Base-by-base conservation (phyloP, 2,113 vertebrate species). In the Megalops atlanticus region DNA sequence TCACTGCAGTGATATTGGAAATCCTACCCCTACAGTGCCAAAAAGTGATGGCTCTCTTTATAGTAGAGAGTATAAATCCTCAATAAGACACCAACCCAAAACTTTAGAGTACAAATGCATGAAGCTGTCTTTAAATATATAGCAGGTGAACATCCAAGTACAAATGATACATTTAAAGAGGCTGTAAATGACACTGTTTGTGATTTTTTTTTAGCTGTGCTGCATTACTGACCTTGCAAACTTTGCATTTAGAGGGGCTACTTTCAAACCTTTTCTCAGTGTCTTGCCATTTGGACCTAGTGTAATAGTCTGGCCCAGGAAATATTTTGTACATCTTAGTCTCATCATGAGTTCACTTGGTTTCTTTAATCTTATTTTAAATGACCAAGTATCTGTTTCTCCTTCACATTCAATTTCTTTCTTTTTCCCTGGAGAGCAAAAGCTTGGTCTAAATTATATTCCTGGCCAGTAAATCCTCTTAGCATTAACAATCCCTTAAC, bases 381-480 rank as follows among this genome's bases (percentile, higher is more conserved):
- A 83, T 64, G 3, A 83, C 82, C 16, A 83, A 82, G 83, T 47
- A 49, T 69, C 24, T 77, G 58, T 83, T 80, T 90, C 84, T 74
- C 78, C 83, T 39, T 7, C 70, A 79, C 82, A 82, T 83, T 47
- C 77, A 78, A 41, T 85, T 83, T 77, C 43, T 77, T 80, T 86
- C 80, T 82, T 82, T 70, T 43, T 77, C 85, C 38, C 76, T 83
- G 75, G 80, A 91, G 85, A 91, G 71, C 69, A 86, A 40, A 83
- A 14, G 68, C 31, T 45, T 41, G 52, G 76, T 80, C 86, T 84
- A 69, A 85, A 85, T 86, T 86, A 72, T 81, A 33, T 74, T 54
- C 78, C 81, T 86, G 81, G 84, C 82, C 89, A 93, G 82, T 74
- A 90, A 94, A 93, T 92, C 89, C 85, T 90, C 88, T 91, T 89